phyloP scores from a whole-genome alignment of 1,140 invertebrate genomes.

The Drosophila fuyamai region DNA sequence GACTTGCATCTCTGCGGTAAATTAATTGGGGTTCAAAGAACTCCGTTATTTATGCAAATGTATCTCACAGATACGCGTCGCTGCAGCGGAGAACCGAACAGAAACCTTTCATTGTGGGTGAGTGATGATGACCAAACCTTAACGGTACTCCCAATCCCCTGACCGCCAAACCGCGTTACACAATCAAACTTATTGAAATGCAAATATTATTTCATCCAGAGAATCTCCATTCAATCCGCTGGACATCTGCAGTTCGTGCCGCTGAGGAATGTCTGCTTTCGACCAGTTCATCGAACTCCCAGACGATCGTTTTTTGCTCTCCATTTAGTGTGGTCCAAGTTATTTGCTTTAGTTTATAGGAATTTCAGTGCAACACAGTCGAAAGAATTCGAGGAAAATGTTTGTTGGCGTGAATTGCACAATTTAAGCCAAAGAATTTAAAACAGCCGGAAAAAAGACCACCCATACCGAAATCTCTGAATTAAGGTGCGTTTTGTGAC shows the following conservation, averaged over 20 bases:
- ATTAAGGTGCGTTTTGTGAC: not conserved
- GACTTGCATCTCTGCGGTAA: slow-evolving; percentile 29
- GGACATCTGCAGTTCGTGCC: slow-evolving; percentile 10
- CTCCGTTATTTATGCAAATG: slow-evolving; percentile 71
- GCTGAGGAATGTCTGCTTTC: slow-evolving; percentile 40
- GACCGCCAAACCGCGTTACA: slow-evolving; percentile 38
- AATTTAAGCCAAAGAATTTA: slow-evolving; percentile 3
- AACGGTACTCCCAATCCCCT: slow-evolving; percentile 50
- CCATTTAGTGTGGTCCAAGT: slow-evolving; percentile 20
- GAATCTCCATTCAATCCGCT: not conserved
- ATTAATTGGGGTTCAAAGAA: slow-evolving; percentile 71
- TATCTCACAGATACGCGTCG: slow-evolving; percentile 74
- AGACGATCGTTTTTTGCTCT: not conserved
- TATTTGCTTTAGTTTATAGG: slow-evolving; percentile 17
- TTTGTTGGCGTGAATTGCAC: slow-evolving; percentile 18
- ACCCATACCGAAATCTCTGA: not conserved
- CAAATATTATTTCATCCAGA: slow-evolving; percentile 55
- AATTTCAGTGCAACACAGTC: slow-evolving; percentile 15
- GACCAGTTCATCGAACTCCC: slow-evolving; percentile 61
- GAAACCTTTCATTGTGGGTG: slow-evolving; percentile 46
- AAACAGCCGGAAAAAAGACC: slow-evolving; percentile 4
- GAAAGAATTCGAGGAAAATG: not conserved
- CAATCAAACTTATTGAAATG: slow-evolving; percentile 75
- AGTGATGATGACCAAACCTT: slow-evolving; percentile 41
- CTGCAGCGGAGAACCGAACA: slow-evolving; percentile 44